Conservation (phyloP, 1,140 invertebrate genomes). For the Apis florea region DNA sequence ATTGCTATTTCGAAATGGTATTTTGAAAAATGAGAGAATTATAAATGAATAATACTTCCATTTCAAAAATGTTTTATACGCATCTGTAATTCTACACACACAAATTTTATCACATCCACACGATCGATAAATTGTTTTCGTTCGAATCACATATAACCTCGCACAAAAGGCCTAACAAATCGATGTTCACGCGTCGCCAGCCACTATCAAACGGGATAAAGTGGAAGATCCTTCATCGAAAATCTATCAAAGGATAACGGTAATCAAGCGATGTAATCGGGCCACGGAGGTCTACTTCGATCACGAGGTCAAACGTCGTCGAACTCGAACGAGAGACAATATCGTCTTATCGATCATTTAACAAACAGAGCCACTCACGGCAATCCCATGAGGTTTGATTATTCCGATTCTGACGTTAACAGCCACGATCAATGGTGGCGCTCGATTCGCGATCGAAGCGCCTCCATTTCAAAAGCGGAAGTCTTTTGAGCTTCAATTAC, state of each 20-base stretch:
- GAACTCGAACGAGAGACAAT: background rate
- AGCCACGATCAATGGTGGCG: constrained; percentile 21
- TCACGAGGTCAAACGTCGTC: constrained; percentile 49
- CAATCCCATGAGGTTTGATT: constrained; percentile 4
- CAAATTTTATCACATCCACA: no score
- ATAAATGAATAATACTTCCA: no score
- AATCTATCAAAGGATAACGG: constrained; percentile 55
- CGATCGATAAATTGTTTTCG: background rate
- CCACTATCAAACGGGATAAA: constrained; percentile 60
- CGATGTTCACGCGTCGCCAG: constrained; percentile 33
- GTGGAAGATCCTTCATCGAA: constrained; percentile 31
- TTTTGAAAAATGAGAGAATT: no score
- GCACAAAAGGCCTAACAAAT: constrained; percentile 45
- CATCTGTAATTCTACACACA: no score
- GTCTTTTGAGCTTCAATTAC: constrained; percentile 48
- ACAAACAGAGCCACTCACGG: background rate
- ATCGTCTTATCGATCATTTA: background rate
- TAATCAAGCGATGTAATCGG: constrained; percentile 44
- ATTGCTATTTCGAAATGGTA: background rate
- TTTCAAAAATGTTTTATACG: no score
- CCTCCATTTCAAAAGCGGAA: constrained; percentile 4
- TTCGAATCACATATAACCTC: background rate
- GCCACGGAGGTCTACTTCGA: constrained; percentile 38
- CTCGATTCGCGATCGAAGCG: background rate
- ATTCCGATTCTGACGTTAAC: background rate